A percentile compares a stretch with the other conserved stretches of the same genome.
These are phyloP conservation scores for Octopus sinensis DNA, from an alignment of 1,140 invertebrate species.

Conservation along the genomic window DNA sequence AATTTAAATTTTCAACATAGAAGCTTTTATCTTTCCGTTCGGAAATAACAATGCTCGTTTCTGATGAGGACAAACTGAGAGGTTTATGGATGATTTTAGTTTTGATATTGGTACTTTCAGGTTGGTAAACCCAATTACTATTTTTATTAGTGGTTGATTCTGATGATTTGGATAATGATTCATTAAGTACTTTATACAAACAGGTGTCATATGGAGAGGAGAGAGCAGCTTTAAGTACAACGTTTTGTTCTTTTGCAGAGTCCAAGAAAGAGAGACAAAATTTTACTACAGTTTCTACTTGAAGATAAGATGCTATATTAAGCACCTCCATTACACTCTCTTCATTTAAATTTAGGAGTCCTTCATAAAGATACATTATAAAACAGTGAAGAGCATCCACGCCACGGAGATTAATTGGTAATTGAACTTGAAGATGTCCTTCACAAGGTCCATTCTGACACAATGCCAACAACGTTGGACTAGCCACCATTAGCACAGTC, in stretches of 20 bases:
- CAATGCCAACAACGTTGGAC: not conserved
- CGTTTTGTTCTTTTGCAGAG: not conserved
- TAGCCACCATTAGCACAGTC: not conserved
- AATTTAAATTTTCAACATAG: not conserved
- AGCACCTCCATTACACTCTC: conserved; percentile 10
- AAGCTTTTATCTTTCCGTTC: not conserved
- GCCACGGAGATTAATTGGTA: not conserved
- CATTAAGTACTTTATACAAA: conserved; percentile 8
- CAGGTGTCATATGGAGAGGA: not conserved
- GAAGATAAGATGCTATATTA: conserved; percentile 4
- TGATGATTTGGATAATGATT: not conserved
- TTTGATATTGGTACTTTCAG: no score
- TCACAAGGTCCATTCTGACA: not conserved
- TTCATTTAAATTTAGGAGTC: not conserved
- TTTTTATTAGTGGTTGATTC: not conserved
- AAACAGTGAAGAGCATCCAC: not conserved
- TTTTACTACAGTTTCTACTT: not conserved
- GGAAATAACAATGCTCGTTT: not conserved
- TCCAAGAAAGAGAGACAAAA: conserved; percentile 1
- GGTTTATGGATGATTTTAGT: no score
- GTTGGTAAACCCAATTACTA: no score
- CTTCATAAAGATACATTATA: conserved; percentile 10
- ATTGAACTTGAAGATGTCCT: not conserved
- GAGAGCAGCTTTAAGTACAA: not conserved
- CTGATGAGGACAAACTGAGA: not conserved